Evolutionary conservation across 2,797 vertebrate species (phyloP).

Genomic region (Gymnopithys bicolor): DNA sequence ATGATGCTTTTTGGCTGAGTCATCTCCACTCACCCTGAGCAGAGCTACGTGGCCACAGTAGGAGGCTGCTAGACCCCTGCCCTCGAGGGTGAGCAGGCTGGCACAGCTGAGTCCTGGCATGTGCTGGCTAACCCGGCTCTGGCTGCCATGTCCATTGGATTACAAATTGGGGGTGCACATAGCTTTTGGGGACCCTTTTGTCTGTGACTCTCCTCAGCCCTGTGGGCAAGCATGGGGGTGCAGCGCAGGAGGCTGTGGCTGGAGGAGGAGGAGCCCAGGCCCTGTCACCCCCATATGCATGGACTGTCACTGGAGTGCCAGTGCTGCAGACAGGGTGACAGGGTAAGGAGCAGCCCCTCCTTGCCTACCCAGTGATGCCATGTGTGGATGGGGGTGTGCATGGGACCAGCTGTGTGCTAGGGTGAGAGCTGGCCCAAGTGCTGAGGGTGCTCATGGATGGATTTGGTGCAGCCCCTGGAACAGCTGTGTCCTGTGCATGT

Average conservation of each 20-base stretch:
- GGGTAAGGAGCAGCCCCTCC: not conserved
- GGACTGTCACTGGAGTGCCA: not conserved
- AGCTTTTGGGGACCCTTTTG: not conserved
- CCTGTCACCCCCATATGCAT: accelerated
- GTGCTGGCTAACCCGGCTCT: accelerated
- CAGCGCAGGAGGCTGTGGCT: not conserved
- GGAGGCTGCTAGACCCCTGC: not conserved
- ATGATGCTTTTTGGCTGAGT: slow-evolving; percentile 31
- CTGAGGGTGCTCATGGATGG: accelerated
- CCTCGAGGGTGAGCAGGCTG: accelerated
- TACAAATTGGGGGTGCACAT: accelerated
- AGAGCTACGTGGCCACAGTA: accelerated
- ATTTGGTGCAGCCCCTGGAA: not conserved
- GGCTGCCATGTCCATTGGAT: not conserved
- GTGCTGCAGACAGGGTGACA: not conserved
- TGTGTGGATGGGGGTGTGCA: not conserved
- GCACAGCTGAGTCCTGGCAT: not conserved
- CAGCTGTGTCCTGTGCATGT: accelerated
- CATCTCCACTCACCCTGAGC: not conserved
- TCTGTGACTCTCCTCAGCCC: not conserved
- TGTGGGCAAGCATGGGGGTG: accelerated
- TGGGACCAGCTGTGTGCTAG: not conserved
- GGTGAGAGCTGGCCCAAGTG: accelerated
- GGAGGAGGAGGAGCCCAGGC: not conserved
- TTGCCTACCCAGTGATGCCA: accelerated